Evolutionary conservation across 2,888 invertebrate genomes (phyloP), one percentile per base, ranked within the genome.

Genomic region (Dicycla oo): DNA sequence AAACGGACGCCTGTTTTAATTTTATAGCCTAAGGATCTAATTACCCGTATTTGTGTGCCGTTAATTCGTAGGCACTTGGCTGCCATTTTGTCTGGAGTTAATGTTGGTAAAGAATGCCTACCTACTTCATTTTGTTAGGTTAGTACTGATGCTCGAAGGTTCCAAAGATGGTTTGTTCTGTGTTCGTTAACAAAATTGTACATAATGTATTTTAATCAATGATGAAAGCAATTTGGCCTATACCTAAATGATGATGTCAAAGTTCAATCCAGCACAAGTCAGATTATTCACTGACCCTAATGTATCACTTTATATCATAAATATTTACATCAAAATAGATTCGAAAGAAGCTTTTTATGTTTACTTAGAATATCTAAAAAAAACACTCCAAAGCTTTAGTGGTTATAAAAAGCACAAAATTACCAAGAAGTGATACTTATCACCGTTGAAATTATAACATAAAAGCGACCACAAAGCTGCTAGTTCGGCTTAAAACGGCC

Each of bases 61-160:
- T 74, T 79, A 83, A 86, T 87, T 76, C 68, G 78, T 81, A n/a
- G n/a, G n/a, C n/a, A 77, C 79, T 85, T 84, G 73, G 75, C 64
- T 64, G 64, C 68, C 54, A 73, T 79, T 78, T 80, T 58, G 49
- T 47, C 63, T 73, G 69, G 47, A 75, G 23, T 38, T 81, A 63
- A 81, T 77, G 62, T 76, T 76, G 51, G 69, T 69, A 65, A 74
- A 34, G 45, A 69, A 61, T n/a, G n/a, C n/a, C n/a, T n/a, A n/a
- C n/a, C n/a, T 61, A 53, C 45, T 58, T 69, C 40, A 54, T 62
- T 62, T 49, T 62, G 49, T 62, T 43, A 4, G 20, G 45, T 40
- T 18, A n/a, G 23, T 15, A 54, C 13, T 47, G n/a, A 13, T 30
- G 13, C 11, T 57, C 8, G 11, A 11, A 20, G 10, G 20, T 54